A percentile compares a stretch with the other conserved stretches of the same genome.
phyloP scores from a whole-genome alignment of 2,113 vertebrate genomes.

The Bathybates hornii region DNA sequence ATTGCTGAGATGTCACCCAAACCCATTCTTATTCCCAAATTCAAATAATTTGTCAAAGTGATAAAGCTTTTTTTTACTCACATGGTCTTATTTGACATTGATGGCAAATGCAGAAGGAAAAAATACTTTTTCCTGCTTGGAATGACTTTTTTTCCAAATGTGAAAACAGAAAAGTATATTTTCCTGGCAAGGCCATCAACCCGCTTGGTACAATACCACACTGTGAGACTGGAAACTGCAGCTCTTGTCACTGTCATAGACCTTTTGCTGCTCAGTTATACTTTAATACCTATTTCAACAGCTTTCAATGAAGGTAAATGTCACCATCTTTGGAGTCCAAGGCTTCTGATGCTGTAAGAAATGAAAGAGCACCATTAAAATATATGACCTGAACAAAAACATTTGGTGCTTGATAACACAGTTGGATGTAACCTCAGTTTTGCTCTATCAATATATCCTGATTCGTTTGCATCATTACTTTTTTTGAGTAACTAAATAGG shows the following conservation, averaged over 20 bases:
- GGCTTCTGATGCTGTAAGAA: not conserved
- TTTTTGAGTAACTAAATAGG: rapidly evolving
- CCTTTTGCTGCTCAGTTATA: not conserved
- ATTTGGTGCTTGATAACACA: not conserved
- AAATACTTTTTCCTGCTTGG: not conserved
- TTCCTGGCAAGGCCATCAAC: not conserved
- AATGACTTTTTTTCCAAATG: not conserved
- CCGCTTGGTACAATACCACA: not conserved
- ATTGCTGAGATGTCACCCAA: not conserved
- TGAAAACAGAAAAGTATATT: not conserved
- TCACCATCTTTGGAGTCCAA: not conserved
- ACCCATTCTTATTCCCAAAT: not conserved
- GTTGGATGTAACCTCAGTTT: not conserved
- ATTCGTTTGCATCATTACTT: not conserved
- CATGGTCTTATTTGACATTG: not conserved
- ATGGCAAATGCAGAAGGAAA: not conserved
- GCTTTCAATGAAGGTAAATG: not conserved
- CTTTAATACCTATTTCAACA: not conserved
- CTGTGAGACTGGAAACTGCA: not conserved
- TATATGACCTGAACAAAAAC: not conserved
- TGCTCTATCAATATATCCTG: rapidly evolving
- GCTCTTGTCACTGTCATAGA: not conserved
- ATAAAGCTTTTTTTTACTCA: not conserved
- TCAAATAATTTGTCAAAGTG: not conserved
- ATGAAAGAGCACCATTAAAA: not conserved